A percentile compares a stretch with the other conserved stretches of the same genome.
These are phyloP conservation scores for Tetragnatha montana DNA, from an alignment of 2,888 invertebrate genomes.

Conservation along the genomic window DNA sequence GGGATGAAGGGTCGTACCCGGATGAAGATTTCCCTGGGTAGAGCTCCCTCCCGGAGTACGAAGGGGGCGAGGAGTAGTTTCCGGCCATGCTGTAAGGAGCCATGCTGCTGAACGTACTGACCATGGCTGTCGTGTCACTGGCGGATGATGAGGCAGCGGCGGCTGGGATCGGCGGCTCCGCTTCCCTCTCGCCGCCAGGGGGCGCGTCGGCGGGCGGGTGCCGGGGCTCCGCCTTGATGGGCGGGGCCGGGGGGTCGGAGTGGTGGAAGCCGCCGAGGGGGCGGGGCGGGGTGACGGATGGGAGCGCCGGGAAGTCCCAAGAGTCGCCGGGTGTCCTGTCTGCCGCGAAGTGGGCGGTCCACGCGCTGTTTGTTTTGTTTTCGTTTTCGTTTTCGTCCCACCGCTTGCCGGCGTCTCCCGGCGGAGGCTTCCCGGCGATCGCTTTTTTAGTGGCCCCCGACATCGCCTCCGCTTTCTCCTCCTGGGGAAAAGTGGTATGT, in stretches of 20 bases:
- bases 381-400: neutral
- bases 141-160: slow-evolving; percentile 30
- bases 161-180: neutral
- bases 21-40: slow-evolving; percentile 65
- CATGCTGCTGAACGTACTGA: slow-evolving; percentile 71
- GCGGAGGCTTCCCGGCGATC: neutral
- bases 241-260: slow-evolving; percentile 42
- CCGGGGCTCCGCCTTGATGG: slow-evolving; percentile 13
- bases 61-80: slow-evolving; percentile 68
- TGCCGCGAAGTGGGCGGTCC: slow-evolving; percentile 46
- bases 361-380: neutral
- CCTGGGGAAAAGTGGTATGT: neutral
- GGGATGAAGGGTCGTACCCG: slow-evolving; percentile 53
- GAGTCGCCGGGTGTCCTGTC: slow-evolving; percentile 58
- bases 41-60: slow-evolving; percentile 65
- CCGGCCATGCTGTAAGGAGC: slow-evolving; percentile 71
- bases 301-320: slow-evolving; percentile 56
- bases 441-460: slow-evolving; percentile 30
- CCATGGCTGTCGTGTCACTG: slow-evolving; percentile 66
- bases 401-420: slow-evolving; percentile 5
- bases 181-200: slow-evolving; percentile 54
- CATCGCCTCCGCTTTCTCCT: neutral
- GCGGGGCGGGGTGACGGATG: slow-evolving; percentile 51
- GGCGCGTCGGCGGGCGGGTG: slow-evolving; percentile 49
- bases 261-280: slow-evolving; percentile 49